Base-by-base conservation (phyloP, 2,888 invertebrate genomes). In the Phaonia tiefii region DNA sequence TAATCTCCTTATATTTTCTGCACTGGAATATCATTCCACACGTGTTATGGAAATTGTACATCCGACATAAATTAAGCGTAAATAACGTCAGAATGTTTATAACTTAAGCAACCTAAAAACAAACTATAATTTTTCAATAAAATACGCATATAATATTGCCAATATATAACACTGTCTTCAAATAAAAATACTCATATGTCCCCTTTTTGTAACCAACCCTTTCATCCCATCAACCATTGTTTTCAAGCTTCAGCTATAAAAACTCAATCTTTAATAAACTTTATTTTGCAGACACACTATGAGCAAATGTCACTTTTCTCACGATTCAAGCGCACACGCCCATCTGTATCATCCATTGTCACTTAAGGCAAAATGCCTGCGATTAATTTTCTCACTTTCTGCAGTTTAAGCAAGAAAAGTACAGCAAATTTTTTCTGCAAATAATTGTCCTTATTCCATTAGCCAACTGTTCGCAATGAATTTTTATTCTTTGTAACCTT, bases 341-440 rank as follows among this genome's bases (percentile, higher is more conserved):
- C 37, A 37, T 37, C 37, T 10, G 22, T 8, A 17, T 25, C 37
- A 31, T 22, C 22, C 63, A 71, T 39, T 75, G 75, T 73, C 78
- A 78, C 78, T 75, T 78, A 72, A 81, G 75, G 69, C 42, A 81
- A 78, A 81, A 71, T 81, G 81, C 78, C 81, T 81, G 81, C 78
- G 81, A 81, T 81, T 78, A 81, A 81, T 78, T 81, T 81, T 78
- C 81, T 75, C 81, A 78, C 81, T 81, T 81, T 81, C 69, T 31
- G 75, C 69, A 75, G 65, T 44, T 72, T 71, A 42, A 80, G 65
- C 67, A 31, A 66, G 73, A 69, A 63, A 73, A 4, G 54, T 3
- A n/a, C 13, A 54, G 54, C 46, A 70, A 70, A 65, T 56, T 13
- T 39, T 42, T 72, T 54, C 72, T 56, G 58, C 75, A 81, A 81